Evolutionary conservation across 2,888 invertebrate species (phyloP).

Genomic region (Athalia rosae): DNA sequence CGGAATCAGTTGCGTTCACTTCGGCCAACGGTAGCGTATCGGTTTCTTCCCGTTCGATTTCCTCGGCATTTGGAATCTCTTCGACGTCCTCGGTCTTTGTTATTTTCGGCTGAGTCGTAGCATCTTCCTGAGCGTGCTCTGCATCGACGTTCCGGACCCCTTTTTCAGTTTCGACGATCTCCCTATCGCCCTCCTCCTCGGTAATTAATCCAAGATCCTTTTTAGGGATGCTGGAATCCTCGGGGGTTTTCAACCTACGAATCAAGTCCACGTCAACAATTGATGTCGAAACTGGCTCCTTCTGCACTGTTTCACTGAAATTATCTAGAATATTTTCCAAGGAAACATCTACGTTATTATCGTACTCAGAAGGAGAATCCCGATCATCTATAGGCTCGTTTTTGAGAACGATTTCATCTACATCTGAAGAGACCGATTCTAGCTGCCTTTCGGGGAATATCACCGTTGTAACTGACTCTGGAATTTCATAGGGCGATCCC

Average conservation of each 20-base stretch:
- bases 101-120: background rate
- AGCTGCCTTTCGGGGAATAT: conserved; percentile 63
- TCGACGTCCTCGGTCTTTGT: conserved; percentile 31
- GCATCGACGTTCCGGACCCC: background rate
- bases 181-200: conserved; percentile 63
- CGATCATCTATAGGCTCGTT: background rate
- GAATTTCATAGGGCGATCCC: conserved; percentile 68
- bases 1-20: conserved; percentile 51
- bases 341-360: background rate
- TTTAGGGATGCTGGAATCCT: conserved; percentile 55
- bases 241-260: conserved; percentile 52
- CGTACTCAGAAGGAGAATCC: background rate
- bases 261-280: conserved; percentile 55
- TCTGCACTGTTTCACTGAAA: conserved; percentile 59
- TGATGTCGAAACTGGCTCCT: conserved; percentile 36
- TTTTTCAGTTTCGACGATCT: conserved; percentile 40
- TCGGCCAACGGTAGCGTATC: background rate
- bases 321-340: conserved; percentile 47
- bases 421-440: conserved; percentile 49
- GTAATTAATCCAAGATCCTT: conserved; percentile 65
- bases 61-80: conserved; percentile 47
- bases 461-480: conserved; percentile 68
- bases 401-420: conserved; percentile 47
- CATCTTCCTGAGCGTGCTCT: background rate
- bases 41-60: background rate